Evolutionary conservation across 2,113 vertebrate genomes (phyloP).

Genomic region (Callionymus lyra): DNA sequence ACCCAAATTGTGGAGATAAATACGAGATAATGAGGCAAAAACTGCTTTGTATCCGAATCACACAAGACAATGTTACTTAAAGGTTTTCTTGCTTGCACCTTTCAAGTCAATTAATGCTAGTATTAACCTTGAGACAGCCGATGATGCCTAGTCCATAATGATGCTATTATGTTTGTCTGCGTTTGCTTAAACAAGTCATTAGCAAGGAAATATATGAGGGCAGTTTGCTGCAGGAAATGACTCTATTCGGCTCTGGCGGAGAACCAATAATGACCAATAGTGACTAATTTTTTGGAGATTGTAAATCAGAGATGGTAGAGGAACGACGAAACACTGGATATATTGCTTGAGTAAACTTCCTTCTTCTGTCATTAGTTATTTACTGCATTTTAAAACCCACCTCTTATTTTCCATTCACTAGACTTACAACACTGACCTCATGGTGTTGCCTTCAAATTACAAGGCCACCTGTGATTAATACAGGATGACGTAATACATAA

Average conservation of each 20-base stretch:
- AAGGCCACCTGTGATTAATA: conserved; percentile 24
- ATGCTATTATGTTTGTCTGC: conserved; percentile 42
- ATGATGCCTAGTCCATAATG: conserved; percentile 39
- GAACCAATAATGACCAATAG: conserved; percentile 21
- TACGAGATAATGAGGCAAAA: too few species aligned
- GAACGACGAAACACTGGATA: conserved; percentile 18
- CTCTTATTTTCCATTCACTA: conserved; percentile 46
- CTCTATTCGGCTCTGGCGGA: conserved; percentile 31
- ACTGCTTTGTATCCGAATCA: conserved; percentile 3
- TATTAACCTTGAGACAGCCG: conserved; percentile 50
- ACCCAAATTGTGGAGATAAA: too few species aligned
- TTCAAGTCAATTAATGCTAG: conserved; percentile 36
- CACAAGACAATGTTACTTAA: conserved; percentile 3
- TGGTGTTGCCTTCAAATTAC: too few species aligned
- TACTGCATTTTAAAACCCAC: conserved; percentile 33
- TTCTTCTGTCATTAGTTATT: conserved; percentile 47
- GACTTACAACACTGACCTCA: too few species aligned
- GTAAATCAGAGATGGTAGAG: conserved; percentile 6
- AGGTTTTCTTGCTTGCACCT: conserved; percentile 12
- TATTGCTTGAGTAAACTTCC: conserved; percentile 45
- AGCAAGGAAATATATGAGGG: conserved; percentile 48
- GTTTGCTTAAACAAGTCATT: conserved; percentile 49
- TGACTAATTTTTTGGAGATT: conserved; percentile 13
- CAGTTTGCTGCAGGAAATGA: conserved; percentile 34
- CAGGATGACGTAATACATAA: not conserved